Percentiles rank a stretch among this genome's conserved stretches.
Conservation (phyloP, 2,888 invertebrate genomes). For the Polylopha cassiicola region DNA sequence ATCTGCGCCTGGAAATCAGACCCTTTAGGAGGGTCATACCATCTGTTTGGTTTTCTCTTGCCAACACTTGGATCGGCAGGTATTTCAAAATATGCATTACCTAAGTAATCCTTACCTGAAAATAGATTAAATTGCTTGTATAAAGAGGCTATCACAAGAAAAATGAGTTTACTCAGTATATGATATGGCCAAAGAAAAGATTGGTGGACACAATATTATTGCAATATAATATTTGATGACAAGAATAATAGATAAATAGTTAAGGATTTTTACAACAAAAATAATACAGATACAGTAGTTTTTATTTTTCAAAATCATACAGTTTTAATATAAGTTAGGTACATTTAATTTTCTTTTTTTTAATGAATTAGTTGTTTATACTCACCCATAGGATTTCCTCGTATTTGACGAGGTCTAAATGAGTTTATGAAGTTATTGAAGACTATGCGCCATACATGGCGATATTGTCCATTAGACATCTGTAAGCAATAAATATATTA, state of each 20-base stretch:
- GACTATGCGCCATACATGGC: conserved; percentile 65
- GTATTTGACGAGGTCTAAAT: conserved; percentile 59
- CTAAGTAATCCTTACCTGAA: conserved; percentile 86
- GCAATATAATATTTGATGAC: too few relatives aligned
- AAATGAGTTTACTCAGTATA: too few relatives aligned
- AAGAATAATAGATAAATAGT: too few relatives aligned
- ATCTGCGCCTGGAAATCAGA: conserved; percentile 83
- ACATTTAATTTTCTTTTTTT: too few relatives aligned
- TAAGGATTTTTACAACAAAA: too few relatives aligned
- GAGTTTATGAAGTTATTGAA: conserved; percentile 81
- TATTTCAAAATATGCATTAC: conserved; percentile 90
- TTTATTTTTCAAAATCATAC: too few relatives aligned
- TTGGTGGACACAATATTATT: too few relatives aligned
- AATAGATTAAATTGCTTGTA: conserved; percentile 17
- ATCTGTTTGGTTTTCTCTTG: conserved; percentile 81
- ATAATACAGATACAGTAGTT: too few relatives aligned
- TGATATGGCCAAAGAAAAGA: too few relatives aligned
- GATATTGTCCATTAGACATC: conserved; percentile 56
- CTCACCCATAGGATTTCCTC: conserved; percentile 58
- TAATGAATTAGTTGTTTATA: conserved; percentile 1
- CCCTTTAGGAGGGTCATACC: conserved; percentile 83
- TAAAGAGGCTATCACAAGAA: background rate
- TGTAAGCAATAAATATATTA: conserved; percentile 29
- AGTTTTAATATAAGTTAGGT: too few relatives aligned
- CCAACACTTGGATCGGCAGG: conserved; percentile 80